Evolutionary conservation across 2,113 vertebrate species (phyloP), one percentile per base, ranked within the genome.

Genomic region (Pogonocichla stellata): DNA sequence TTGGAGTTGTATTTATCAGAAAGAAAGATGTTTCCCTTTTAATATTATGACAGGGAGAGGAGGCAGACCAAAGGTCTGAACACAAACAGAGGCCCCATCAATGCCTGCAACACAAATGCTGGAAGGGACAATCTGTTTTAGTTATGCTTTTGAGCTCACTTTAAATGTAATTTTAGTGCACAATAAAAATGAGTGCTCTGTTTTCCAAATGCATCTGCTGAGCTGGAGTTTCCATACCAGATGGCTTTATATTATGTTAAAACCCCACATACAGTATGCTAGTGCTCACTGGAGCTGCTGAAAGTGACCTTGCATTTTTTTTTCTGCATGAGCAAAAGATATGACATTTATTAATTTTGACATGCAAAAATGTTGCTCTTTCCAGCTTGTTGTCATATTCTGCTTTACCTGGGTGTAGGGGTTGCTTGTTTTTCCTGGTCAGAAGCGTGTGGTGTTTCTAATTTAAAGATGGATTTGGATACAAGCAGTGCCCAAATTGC

Each of bases 81-180:
- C 38, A 20, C 92, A 92, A 92, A 79, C 26, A 43, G 19, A 61
- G 80, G 33, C 78, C 31, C 71, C 95, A 34, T 31, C 77, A 60
- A 66, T 53, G 94, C 78, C 70, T 93, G 56, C 85, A 45, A 77
- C 58, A 34, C 42, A 74, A 96, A 60, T 38, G 85, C 71, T 93
- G 58, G 73, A 70, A 97, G 79, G 93, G 58, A 80, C 90, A 95
- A 95, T 94, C 89, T 96, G 74, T 75, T 95, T 98, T 91, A 95
- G 86, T 95, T 96, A 93, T 92, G 88, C 75, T 96, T 97, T 96
- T 91, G 75, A 93, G 85, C 75, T 94, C 60, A 94, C 78, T 95
- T 96, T 94, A 93, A 93, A 95, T 95, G 88, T 93, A 95, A 97
- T 97, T 97, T 97, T 96, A 97, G 89, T 79, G n/a, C 50, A 95